Conservation (phyloP, 2,888 invertebrate species). For the Cremastinae sp. region DNA sequence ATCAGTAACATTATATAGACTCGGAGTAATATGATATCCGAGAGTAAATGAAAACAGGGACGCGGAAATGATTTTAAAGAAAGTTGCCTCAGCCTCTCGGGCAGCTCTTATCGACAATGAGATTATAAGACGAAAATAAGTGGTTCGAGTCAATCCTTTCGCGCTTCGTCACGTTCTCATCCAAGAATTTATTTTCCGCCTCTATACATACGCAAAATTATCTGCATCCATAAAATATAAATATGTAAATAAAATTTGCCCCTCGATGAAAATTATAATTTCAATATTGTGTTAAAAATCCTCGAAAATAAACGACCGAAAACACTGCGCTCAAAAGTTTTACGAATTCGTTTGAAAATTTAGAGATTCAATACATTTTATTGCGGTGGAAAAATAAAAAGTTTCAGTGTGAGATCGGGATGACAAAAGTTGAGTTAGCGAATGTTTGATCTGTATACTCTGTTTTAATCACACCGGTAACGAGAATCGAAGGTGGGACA, state of each 20-base stretch:
- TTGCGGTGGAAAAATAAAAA: background rate
- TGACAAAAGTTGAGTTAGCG: slow-evolving; percentile 6
- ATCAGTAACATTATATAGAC: slow-evolving; percentile 41
- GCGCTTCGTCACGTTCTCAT: slow-evolving; percentile 57
- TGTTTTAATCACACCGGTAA: slow-evolving; percentile 49
- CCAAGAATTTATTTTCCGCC: slow-evolving; percentile 51
- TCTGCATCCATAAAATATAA: slow-evolving; percentile 1
- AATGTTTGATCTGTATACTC: slow-evolving; percentile 21
- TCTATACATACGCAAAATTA: slow-evolving; percentile 15
- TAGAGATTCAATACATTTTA: background rate
- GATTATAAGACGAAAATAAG: too few relatives aligned
- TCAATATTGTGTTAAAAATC: background rate
- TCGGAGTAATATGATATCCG: slow-evolving; percentile 40
- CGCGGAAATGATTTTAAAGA: slow-evolving; percentile 46
- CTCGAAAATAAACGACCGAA: too few relatives aligned
- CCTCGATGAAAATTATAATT: background rate
- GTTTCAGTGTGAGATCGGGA: too few relatives aligned
- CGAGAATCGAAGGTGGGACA: slow-evolving; percentile 31
- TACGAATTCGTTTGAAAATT: background rate
- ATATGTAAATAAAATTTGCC: background rate
- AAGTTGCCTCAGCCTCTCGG: slow-evolving; percentile 39
- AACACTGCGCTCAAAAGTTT: slow-evolving; percentile 12
- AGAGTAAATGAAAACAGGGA: slow-evolving; percentile 29
- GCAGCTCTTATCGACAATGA: slow-evolving; percentile 42
- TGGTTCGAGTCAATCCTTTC: slow-evolving; percentile 53